Evolutionary conservation across 2,797 vertebrate genomes (phyloP), one percentile per base, ranked within the genome.

Genomic region (Centroberyx gerrardi): DNA sequence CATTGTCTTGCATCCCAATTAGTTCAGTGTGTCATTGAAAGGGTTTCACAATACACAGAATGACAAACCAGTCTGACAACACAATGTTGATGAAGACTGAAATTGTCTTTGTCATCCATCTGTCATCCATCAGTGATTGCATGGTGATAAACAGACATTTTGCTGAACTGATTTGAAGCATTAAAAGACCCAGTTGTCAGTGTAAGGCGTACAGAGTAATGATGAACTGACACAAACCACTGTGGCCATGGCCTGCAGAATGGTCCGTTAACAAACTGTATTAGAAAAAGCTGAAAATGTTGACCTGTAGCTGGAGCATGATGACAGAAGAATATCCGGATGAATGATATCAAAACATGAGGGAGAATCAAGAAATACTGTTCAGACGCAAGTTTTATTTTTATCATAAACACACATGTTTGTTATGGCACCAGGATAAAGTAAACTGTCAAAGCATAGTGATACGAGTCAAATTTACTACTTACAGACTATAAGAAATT

Each of bases 351-450:
- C 51, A 27, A 53, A 53, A 40, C 38, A 40, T 40, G 38, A 40
- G 38, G 8, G 38, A 40, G 8, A 40, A 40, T 40, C 8, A 40
- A 40, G 33, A 33, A 33, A 33, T 33, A 33, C 33, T 33, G 38
- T 40, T 40, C 38, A 8, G 38, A 40, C 38, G 2, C 8, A 40
- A 12, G 38, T 9, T 40, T 40, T 40, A 40, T 40, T 5, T 40
- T 8, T 8, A 33, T 33, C 38, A 40, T 40, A 40, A 40, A 40
- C 38, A 51, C 18, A 9, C 2, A 61, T 27, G 54, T 68, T 76
- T 70, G 60, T 60, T 68, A 33, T 48, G 55, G 36, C 22, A 60
- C 36, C 8, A 56, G 60, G 61, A 68, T 17, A 54, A 63, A 69
- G 64, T 55, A 17, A 55, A 44, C 31, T 54, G 28, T 68, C 13